Percentiles rank a stretch among this genome's conserved stretches.
phyloP scores from a whole-genome alignment of 2,797 vertebrate species.

The Muscicapa striata region DNA sequence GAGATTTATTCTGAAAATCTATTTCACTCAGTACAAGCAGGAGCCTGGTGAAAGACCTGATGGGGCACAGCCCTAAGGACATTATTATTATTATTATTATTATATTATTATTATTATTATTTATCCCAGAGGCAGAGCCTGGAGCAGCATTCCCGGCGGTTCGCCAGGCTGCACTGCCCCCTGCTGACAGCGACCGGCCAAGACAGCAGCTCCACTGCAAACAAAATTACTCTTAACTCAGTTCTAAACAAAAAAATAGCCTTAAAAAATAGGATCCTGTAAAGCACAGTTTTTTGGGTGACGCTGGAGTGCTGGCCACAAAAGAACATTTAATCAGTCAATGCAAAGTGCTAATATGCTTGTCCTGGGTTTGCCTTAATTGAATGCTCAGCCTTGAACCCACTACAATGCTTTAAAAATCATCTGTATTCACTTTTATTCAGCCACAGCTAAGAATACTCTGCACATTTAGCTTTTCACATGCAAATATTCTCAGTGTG shows the following conservation, averaged over 20 bases:
- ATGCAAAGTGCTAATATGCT: neutral
- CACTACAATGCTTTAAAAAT: neutral
- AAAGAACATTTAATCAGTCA: neutral
- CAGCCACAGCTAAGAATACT: neutral
- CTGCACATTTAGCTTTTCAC: neutral
- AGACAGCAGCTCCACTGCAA: neutral
- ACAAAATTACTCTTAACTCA: neutral
- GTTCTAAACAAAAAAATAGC: neutral
- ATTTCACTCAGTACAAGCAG: neutral
- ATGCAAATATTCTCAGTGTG: neutral
- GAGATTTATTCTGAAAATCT: neutral
- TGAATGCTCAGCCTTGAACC: neutral
- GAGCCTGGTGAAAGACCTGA: too few species aligned
- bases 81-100: too few species aligned
- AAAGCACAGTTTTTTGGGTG: neutral
- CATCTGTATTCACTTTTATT: neutral
- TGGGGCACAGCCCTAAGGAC: too few species aligned
- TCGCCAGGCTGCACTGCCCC: neutral
- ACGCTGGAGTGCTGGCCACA: neutral
- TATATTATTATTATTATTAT: too few species aligned
- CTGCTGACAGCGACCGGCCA: neutral
- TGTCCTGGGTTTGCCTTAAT: neutral
- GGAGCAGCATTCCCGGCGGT: neutral
- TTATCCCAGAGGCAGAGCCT: neutral
- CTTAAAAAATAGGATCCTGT: neutral